These are phyloP conservation scores for Malurus leucopterus DNA, from an alignment of 2,797 vertebrate species.

Conservation along the genomic window DNA sequence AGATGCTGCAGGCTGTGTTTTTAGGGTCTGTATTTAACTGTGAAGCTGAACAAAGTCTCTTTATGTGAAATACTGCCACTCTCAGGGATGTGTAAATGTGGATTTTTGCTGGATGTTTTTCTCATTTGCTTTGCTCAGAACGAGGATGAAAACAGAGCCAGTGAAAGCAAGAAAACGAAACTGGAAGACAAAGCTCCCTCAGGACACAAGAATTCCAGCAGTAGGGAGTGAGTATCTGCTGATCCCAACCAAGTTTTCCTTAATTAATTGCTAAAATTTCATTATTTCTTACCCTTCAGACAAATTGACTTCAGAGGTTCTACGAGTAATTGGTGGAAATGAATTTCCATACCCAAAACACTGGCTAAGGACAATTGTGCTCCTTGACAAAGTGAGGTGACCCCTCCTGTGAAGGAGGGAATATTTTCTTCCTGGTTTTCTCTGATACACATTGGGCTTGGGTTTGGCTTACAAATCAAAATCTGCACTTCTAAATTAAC, in stretches of 20 bases:
- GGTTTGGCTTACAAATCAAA: not conserved
- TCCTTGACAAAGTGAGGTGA: not conserved
- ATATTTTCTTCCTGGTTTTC: not conserved
- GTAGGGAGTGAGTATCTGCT: slow-evolving; percentile 86
- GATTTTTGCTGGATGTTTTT: not conserved
- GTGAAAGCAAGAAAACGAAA: slow-evolving; percentile 90
- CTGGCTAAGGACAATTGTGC: not conserved
- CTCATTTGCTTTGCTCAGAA: slow-evolving; percentile 76
- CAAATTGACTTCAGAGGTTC: not conserved
- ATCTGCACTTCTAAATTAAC: not conserved
- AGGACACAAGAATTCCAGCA: slow-evolving; percentile 86
- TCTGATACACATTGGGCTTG: not conserved
- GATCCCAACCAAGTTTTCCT: not conserved
- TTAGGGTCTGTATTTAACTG: not conserved
- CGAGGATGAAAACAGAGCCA: slow-evolving; percentile 86
- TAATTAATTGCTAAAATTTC: not conserved
- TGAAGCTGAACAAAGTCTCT: not conserved
- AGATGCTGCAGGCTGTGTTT: not conserved
- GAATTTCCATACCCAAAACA: not conserved
- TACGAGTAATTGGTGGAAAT: not conserved
- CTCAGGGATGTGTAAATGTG: not conserved
- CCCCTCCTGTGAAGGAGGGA: not conserved
- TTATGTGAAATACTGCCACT: not conserved
- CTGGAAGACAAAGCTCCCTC: slow-evolving; percentile 86
- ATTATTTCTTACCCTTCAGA: not conserved